Evolutionary conservation across 2,797 vertebrate species (phyloP), one percentile per base, ranked within the genome.

Genomic region (Tympanoctomys barrerae): DNA sequence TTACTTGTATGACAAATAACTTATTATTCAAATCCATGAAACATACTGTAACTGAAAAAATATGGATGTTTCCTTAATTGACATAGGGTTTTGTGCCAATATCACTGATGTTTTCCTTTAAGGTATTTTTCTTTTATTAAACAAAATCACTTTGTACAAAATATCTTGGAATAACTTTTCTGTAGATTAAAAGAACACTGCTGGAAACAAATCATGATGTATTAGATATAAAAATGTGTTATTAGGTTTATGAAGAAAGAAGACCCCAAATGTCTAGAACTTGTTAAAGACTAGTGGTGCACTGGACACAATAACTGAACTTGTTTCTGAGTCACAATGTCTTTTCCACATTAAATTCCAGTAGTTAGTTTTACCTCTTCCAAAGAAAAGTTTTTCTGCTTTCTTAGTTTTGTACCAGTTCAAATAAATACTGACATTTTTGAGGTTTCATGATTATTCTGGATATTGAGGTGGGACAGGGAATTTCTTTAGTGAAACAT

Each of bases 291-390:
- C 98, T 98, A 97, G 91, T 90, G 97, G 14, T 21, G 19, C 96
- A 97, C 96, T 94, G 85, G 97, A 90, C 54, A 80, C 12, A 94
- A 75, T 94, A 97, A 94, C 91, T 98, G 79, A 97, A 71, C 46
- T 79, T 97, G 71, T 90, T 81, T 77, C 61, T 97, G 62, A 97
- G 96, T 95, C 96, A 98, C 97, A 98, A 97, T 97, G 88, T 49
- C 79, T 97, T 97, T 98, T 98, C 13, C 94, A 98, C 80, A 98
- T 96, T 97, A 96, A 95, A 98, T 98, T 98, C 98, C 96, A 98
- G 90, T 94, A 96, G 89, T 95, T 96, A 97, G 96, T 96, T 77
- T 97, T 97, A 96, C 42, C 94, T 98, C 95, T 98, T 98, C 98
- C 97, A 95, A 59, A 97, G 85, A 96, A 57, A 98, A 89, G 36